Evolutionary conservation across 2,113 vertebrate genomes (phyloP), one percentile per base, ranked within the genome.

Genomic region (Charina bottae): DNA sequence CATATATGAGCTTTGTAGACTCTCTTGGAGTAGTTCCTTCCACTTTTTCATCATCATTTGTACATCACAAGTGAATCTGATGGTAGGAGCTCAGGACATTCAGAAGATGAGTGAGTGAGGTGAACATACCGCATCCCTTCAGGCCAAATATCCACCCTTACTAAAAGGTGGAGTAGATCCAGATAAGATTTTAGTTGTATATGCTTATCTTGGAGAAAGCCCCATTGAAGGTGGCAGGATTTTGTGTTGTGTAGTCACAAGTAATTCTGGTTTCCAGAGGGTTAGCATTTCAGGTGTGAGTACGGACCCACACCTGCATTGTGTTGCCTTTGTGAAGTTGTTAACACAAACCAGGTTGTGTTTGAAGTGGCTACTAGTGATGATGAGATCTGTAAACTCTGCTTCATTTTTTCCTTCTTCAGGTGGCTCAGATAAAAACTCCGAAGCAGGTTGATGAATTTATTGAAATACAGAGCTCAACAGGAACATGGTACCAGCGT

Each of bases 391-490:
- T 78, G 28, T 92, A 91, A 33, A 89, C 0, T 13, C 88, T 59
- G 56, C 19, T 55, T 8, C 21, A 23, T 12, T 15, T 78, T 8
- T 89, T 87, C 37, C 17, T 92, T 62, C 58, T 83, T 49, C 93
- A 99, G 99, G 99, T 99, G 90, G 98, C 98, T 88, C 98, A 99
- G 85, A 99, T 99, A 94, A 99, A 99, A 95, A 98, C 98, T 58
- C 98, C 99, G 8, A 99, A 99, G 94, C 99, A 99, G 91, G 97
- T 98, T 86, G 99, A 99, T 78, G 99, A 99, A 93, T 99, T 99
- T 87, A 99, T 99, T 87, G 99, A 99, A 98, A 99, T 99, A 86
- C 99, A 99, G 96, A 98, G 97, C 88, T 98, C 98, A 9, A 99
- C 99, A 15, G 99, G 98, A 87, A 99, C 98, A 2, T 97, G 98